Evolutionary conservation across 2,113 vertebrate species (phyloP).

Genomic region (Caracal caracal): DNA sequence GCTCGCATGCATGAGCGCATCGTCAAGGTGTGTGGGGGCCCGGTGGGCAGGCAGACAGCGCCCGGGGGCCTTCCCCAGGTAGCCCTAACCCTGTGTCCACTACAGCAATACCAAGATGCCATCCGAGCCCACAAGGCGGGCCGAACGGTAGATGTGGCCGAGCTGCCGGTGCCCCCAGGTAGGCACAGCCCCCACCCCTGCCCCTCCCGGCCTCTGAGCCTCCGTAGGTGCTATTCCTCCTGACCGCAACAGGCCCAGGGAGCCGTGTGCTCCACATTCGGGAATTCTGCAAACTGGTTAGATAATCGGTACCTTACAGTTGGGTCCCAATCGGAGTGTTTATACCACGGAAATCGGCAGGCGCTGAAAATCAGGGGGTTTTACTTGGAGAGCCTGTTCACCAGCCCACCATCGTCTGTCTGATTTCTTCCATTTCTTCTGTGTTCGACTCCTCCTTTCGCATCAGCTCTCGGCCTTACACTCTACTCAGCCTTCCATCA

Average conservation of each 20-base stretch:
- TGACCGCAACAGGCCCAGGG: fast-evolving
- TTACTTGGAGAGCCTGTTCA: neutral
- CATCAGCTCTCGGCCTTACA: neutral
- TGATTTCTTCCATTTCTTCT: neutral
- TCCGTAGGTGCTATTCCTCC: neutral
- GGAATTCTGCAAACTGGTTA: neutral
- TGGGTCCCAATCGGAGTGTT: neutral
- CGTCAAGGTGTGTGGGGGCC: constrained; percentile 86
- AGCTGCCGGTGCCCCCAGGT: constrained; percentile 95
- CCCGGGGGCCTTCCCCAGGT: neutral
- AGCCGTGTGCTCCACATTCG: neutral
- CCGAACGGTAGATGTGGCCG: constrained; percentile 87
- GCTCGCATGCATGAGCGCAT: constrained; percentile 95
- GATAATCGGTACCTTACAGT: neutral
- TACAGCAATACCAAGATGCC: constrained; percentile 95
- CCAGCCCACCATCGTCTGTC: neutral
- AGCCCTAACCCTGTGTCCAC: neutral
- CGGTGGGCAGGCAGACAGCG: fast-evolving
- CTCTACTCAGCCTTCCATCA: neutral
- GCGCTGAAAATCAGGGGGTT: neutral
- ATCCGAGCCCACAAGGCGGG: constrained; percentile 91
- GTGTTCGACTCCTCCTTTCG: neutral
- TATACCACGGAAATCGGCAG: neutral
- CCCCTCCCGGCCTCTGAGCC: neutral
- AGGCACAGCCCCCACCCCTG: neutral